These are phyloP conservation scores for Eulemur rubriventer DNA, from an alignment of 2,797 vertebrate genomes.

Conservation along the genomic window DNA sequence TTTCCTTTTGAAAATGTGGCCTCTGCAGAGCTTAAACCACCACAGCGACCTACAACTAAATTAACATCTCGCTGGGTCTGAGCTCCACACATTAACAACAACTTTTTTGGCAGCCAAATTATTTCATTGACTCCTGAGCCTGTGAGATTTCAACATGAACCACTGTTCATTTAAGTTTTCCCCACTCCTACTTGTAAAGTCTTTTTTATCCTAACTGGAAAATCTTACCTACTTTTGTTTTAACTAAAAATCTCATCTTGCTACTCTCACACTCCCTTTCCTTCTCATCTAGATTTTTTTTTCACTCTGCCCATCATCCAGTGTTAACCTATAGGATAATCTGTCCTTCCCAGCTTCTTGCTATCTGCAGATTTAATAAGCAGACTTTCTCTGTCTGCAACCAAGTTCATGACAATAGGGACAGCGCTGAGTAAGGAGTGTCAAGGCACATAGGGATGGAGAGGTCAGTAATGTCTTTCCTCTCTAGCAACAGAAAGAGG, in stretches of 20 bases:
- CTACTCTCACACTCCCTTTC: neutral
- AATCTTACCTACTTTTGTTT: neutral
- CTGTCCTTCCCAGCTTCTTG: neutral
- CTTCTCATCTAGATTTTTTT: neutral
- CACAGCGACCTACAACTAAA: neutral
- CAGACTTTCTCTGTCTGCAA: neutral
- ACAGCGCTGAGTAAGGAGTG: neutral
- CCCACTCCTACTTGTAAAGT: neutral
- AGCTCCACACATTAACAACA: neutral
- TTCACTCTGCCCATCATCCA: neutral
- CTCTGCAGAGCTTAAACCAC: neutral
- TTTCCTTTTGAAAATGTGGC: constrained; percentile 28
- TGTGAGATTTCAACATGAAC: neutral
- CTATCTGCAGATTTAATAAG: neutral
- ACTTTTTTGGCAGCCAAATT: neutral
- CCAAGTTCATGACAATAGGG: neutral
- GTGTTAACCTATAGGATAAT: neutral
- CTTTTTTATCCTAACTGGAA: neutral
- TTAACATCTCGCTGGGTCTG: neutral
- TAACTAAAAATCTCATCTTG: neutral
- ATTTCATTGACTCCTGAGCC: neutral
- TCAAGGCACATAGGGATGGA: neutral
- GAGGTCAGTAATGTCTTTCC: neutral
- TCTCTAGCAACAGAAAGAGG: neutral
- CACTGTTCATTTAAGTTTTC: neutral